Conservation (phyloP, 2,113 vertebrate genomes). For the Phrynosoma blainvillii region DNA sequence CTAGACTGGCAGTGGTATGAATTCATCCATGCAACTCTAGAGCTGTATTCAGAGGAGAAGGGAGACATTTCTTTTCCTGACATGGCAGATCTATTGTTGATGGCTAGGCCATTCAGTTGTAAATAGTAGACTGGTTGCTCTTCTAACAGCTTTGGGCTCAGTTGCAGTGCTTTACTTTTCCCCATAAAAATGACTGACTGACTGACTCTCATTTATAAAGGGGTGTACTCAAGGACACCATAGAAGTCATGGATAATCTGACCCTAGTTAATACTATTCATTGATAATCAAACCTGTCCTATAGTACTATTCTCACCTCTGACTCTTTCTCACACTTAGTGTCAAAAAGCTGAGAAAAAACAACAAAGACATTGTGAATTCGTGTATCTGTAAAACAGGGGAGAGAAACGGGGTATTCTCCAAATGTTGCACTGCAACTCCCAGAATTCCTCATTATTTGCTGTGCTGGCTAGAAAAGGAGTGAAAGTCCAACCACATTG, state of each 20-base stretch:
- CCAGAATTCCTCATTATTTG: no score
- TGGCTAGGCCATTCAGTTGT: not conserved
- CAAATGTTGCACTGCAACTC: no score
- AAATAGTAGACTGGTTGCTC: not conserved
- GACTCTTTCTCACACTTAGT: not conserved
- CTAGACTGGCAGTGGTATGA: accelerated
- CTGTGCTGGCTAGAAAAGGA: no score
- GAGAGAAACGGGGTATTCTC: no score
- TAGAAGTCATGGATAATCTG: not conserved
- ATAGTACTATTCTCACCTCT: not conserved
- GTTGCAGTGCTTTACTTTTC: not conserved
- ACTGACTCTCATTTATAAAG: not conserved
- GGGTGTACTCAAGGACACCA: not conserved
- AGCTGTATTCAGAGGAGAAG: not conserved
- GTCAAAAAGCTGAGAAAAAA: not conserved
- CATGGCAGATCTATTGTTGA: not conserved
- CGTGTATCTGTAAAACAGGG: not conserved
- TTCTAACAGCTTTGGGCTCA: not conserved
- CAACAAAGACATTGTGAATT: not conserved
- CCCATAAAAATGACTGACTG: not conserved
- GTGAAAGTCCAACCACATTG: no score
- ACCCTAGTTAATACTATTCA: not conserved
- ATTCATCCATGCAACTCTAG: not conserved
- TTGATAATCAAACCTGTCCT: not conserved
- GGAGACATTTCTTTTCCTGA: not conserved